Conservation (phyloP, 37 sponge, comb jelly and placozoan species). For the Dysidea cf. avara region DNA sequence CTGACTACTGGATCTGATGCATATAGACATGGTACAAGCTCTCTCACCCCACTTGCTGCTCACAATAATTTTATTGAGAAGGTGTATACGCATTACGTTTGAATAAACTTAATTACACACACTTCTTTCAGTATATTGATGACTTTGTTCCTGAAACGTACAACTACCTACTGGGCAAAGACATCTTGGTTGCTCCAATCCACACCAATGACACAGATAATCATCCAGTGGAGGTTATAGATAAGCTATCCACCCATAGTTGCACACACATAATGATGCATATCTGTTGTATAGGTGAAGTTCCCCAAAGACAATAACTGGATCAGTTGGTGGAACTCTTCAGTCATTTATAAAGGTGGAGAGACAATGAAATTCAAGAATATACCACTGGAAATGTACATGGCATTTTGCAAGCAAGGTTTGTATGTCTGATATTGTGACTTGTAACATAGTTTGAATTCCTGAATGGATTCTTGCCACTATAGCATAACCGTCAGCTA, state of each 20-base stretch:
- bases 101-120: no score
- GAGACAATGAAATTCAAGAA: constrained; percentile 19
- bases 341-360: constrained; percentile 32
- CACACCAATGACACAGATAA: constrained; percentile 17
- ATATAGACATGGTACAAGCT: constrained; percentile 47
- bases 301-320: constrained; percentile 58
- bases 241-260: neutral
- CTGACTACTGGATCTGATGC: constrained; percentile 71
- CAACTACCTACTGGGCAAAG: constrained; percentile 75
- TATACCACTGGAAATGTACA: constrained; percentile 45
- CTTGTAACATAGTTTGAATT: neutral
- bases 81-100: no score
- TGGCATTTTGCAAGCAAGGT: constrained; percentile 54
- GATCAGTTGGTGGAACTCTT: constrained; percentile 67
- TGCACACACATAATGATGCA: no score
- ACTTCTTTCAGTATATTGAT: constrained; percentile 45
- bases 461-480: neutral
- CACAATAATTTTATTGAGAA: constrained; percentile 70
- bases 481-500: no score
- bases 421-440: neutral
- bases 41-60: constrained; percentile 72
- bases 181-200: constrained; percentile 71
- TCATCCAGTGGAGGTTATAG: neutral
- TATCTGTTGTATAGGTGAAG: constrained; percentile 34
- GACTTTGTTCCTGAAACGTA: constrained; percentile 72